Evolutionary conservation across 2,797 vertebrate species (phyloP).

Genomic region (Myripristis jacobus): DNA sequence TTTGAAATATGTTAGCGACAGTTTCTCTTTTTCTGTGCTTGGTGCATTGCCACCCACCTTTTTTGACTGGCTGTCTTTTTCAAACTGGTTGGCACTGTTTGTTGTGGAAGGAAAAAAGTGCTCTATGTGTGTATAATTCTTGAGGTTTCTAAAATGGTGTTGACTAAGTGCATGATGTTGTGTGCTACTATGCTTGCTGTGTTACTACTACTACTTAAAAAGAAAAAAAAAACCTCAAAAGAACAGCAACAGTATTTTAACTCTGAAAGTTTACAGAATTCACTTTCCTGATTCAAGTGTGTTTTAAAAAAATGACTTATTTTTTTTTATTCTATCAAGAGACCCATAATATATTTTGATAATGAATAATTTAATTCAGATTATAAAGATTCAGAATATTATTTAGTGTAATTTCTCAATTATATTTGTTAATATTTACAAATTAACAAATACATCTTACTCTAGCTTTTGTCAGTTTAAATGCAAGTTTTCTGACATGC

Average conservation of each 20-base stretch:
- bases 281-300: constrained; percentile 30
- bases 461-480: neutral
- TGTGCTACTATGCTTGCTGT: constrained; percentile 68
- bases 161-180: constrained; percentile 76
- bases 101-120: constrained; percentile 68
- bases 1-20: constrained; percentile 56
- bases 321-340: constrained; percentile 33
- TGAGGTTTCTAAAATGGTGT: constrained; percentile 58
- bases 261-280: constrained; percentile 61
- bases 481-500: constrained; percentile 1
- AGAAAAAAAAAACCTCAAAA: constrained; percentile 27
- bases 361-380: constrained; percentile 40
- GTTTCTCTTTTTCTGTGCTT: constrained; percentile 57
- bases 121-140: constrained; percentile 54
- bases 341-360: constrained; percentile 53
- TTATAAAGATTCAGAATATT: constrained; percentile 12
- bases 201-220: neutral
- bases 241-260: constrained; percentile 31
- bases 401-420: constrained; percentile 6
- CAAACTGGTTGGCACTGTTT: constrained; percentile 75
- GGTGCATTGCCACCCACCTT: constrained; percentile 54
- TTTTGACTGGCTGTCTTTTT: constrained; percentile 63
- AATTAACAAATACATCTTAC: neutral
- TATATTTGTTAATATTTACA: constrained; percentile 6
- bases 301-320: constrained; percentile 35